phyloP scores from a whole-genome alignment of 2,113 vertebrate genomes.

The Pangasianodon hypophthalmus region DNA sequence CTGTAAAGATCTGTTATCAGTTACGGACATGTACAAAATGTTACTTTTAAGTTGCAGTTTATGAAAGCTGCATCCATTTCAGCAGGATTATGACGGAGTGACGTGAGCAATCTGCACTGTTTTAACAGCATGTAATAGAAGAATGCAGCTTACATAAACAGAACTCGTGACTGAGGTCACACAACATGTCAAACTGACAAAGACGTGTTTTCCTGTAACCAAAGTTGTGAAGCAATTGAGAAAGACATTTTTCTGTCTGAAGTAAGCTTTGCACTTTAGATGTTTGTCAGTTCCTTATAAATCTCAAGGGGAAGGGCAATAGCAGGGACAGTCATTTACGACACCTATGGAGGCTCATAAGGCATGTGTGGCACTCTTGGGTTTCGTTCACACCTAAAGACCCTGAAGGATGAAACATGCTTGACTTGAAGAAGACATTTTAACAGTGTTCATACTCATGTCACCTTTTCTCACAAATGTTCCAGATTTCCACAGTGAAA shows the following conservation, averaged over 20 bases:
- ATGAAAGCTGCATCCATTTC: background rate
- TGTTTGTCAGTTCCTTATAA: background rate
- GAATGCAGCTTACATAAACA: conserved; percentile 30
- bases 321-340: background rate
- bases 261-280: background rate
- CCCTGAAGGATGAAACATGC: background rate
- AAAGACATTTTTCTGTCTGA: background rate
- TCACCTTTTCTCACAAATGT: background rate
- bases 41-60: background rate
- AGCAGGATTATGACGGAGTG: background rate
- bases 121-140: background rate
- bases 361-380: background rate
- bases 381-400: background rate
- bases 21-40: conserved; percentile 14
- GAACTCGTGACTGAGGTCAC: conserved; percentile 28
- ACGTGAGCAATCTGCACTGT: background rate
- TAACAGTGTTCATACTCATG: background rate
- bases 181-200: conserved; percentile 46
- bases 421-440: background rate
- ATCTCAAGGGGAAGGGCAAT: background rate
- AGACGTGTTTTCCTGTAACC: conserved; percentile 31
- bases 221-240: conserved; percentile 17
- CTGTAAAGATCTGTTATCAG: background rate
- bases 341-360: background rate
- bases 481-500: background rate